Percentiles rank a stretch among this genome's conserved stretches.
Evolutionary conservation across 2,113 vertebrate species (phyloP).

Genomic region (Actenoides lindsayi): DNA sequence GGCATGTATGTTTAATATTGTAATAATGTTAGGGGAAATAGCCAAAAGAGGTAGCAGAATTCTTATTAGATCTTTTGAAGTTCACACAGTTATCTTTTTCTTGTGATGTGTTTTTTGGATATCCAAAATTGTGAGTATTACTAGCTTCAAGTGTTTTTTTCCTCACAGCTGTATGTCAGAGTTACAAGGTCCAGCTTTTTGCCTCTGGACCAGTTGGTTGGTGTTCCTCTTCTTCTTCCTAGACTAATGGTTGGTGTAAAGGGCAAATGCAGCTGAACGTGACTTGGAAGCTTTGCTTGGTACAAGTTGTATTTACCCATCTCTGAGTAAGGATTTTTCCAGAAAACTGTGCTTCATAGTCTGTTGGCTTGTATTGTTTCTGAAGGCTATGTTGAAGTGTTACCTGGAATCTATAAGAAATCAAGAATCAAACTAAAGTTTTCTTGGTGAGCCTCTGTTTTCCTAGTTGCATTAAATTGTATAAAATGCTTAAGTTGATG

Average conservation of each 20-base stretch:
- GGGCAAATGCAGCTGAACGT: background rate
- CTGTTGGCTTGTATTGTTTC: background rate
- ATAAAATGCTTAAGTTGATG: background rate
- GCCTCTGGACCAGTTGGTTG: background rate
- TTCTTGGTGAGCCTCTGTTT: background rate
- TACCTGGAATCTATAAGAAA: background rate
- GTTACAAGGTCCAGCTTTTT: background rate
- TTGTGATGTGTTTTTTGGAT: background rate
- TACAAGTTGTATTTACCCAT: background rate
- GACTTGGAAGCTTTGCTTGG: background rate
- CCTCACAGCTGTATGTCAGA: background rate
- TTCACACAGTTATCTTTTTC: background rate
- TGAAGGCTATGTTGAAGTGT: background rate
- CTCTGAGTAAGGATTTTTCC: background rate
- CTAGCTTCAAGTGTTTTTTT: background rate
- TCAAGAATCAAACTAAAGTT: background rate
- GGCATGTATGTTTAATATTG: background rate
- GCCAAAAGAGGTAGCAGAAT: background rate
- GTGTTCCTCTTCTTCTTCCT: background rate
- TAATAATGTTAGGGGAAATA: background rate
- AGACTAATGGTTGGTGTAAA: background rate
- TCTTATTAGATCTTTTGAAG: background rate
- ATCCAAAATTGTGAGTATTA: background rate
- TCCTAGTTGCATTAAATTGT: background rate
- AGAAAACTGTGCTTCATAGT: fast-evolving